Evolutionary conservation across 2,113 vertebrate genomes (phyloP).

Genomic region (Erythrolamprus reginae): DNA sequence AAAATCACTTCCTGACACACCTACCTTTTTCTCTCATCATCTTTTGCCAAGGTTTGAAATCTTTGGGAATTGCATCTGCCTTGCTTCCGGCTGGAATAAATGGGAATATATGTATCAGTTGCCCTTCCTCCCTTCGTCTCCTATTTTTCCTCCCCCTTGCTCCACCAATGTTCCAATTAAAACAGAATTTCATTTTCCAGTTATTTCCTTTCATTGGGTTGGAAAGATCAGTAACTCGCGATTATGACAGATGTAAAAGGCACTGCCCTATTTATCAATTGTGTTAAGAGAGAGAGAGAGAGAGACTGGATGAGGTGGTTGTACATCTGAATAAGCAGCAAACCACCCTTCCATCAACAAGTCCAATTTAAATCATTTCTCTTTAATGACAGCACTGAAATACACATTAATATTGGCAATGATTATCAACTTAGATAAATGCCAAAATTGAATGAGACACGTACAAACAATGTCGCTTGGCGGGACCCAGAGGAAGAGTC

Average conservation of each 20-base stretch:
- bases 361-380: slow-evolving; percentile 24
- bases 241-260: slow-evolving; percentile 71
- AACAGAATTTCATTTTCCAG: slow-evolving; percentile 69
- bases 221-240: slow-evolving; percentile 77
- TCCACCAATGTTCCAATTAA: slow-evolving; percentile 70
- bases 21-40: slow-evolving; percentile 60
- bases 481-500: no score
- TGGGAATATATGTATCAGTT: neutral
- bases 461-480: no score
- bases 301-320: slow-evolving; percentile 54
- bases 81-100: neutral
- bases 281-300: slow-evolving; percentile 50
- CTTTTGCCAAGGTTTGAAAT: slow-evolving; percentile 34
- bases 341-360: slow-evolving; percentile 46
- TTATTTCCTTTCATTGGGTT: slow-evolving; percentile 74
- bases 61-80: slow-evolving; percentile 33
- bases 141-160: slow-evolving; percentile 35
- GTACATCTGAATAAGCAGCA: slow-evolving; percentile 45
- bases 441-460: neutral
- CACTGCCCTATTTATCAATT: slow-evolving; percentile 58
- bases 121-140: neutral
- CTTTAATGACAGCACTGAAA: neutral
- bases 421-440: neutral
- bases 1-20: slow-evolving; percentile 68
- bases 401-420: neutral